Evolutionary conservation across 2,797 vertebrate species (phyloP).

Genomic region (Columba guinea): DNA sequence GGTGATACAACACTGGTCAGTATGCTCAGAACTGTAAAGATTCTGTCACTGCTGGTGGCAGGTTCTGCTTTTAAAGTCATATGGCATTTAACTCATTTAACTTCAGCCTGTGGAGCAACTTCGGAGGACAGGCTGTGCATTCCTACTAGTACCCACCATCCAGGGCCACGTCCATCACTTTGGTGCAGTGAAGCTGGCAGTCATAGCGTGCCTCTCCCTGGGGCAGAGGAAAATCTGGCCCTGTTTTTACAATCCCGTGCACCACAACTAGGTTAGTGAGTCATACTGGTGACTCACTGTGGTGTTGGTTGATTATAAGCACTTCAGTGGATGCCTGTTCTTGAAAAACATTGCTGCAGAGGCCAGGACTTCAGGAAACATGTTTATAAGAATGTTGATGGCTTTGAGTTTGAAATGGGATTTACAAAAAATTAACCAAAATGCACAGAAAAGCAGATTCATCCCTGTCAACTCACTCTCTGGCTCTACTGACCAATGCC

Average conservation of each 20-base stretch:
- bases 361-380: background rate
- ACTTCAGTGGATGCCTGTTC: background rate
- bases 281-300: conserved; percentile 43
- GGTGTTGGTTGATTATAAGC: background rate
- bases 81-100: background rate
- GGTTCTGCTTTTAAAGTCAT: background rate
- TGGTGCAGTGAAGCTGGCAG: background rate
- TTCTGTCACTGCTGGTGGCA: background rate
- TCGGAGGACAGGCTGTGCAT: background rate
- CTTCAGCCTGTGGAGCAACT: background rate
- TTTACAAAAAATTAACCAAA: background rate
- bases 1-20: background rate
- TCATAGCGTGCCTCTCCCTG: background rate
- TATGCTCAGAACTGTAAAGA: background rate
- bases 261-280: conserved; percentile 49
- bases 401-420: background rate
- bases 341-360: background rate
- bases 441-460: background rate
- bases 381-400: background rate
- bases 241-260: background rate
- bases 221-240: background rate
- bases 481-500: background rate
- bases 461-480: background rate
- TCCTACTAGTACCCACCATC: background rate
- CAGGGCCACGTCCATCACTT: background rate